Conservation (phyloP, 2,113 vertebrate species). For the Eptatretus burgeri region DNA sequence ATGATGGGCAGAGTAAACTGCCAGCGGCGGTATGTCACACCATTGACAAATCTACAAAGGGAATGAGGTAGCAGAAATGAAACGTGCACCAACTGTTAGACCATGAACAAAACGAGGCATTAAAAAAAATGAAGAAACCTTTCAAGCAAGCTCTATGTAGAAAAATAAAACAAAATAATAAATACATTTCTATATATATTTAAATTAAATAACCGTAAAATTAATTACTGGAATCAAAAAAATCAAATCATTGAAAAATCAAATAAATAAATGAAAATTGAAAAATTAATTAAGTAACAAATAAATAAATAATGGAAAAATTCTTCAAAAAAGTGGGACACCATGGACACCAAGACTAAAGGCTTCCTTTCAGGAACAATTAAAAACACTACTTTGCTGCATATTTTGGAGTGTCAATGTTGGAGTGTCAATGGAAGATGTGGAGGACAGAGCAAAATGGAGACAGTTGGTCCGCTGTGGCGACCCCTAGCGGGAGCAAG, state of each 20-base stretch:
- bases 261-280: background rate
- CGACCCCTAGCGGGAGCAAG: too few species aligned
- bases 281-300: background rate
- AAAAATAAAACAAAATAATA: background rate
- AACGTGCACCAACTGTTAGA: background rate
- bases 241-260: background rate
- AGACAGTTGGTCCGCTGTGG: too few species aligned
- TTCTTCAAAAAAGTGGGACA: background rate
- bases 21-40: slow-evolving; percentile 85
- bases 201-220: background rate
- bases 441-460: too few species aligned
- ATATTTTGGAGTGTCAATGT: too few species aligned
- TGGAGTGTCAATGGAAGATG: too few species aligned
- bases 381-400: too few species aligned
- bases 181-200: too few species aligned
- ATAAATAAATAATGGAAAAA: background rate
- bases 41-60: slow-evolving; percentile 46
- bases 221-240: too few species aligned
- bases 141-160: background rate
- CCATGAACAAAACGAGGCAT: background rate
- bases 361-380: too few species aligned
- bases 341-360: too few species aligned
- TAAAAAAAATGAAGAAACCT: background rate
- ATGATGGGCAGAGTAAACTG: slow-evolving; percentile 96
- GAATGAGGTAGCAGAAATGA: background rate